Evolutionary conservation across 2,797 vertebrate genomes (phyloP), one percentile per base, ranked within the genome.

Genomic region (Crypturellus tataupa): DNA sequence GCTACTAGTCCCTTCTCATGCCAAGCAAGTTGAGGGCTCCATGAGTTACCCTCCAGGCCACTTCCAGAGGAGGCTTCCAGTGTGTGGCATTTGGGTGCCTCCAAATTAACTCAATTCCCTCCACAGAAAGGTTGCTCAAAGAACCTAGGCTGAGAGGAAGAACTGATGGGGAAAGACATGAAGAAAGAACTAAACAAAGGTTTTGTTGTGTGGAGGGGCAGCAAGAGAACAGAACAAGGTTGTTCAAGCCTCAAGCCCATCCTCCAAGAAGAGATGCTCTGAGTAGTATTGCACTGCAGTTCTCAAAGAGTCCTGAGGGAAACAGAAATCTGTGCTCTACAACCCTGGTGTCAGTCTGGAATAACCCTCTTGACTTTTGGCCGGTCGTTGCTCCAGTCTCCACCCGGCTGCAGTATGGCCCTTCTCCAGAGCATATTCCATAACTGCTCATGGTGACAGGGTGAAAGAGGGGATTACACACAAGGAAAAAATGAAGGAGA

Each of bases 401-500:
- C 80, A 78, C 16, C 24, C 0, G 0, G 71, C 80, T 95, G 49
- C 0, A 3, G 44, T 42, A 62, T 40, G 53, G 78, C 70, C 72
- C 75, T 90, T 77, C 82, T 89, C 79, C 92, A 92, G 86, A 84
- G 72, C 23, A 2, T 63, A 14, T 93, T 95, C 86, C 79, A 14
- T 33, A 20, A 93, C 79, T 49, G 80, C 59, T 83, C 69, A 71
- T 0, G 55, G 51, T 96, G 90, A 82, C 49, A 87, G 19, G 53
- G 37, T n/a, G 35, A 83, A 49, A 78, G 80, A 68, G 80, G 65
- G 63, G 90, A 90, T 96, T 94, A 78, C 64, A 47, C 25, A 15
- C 85, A 95, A 87, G 83, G 63, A 94, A 93, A 63, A 85, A 95
- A 89, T 73, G 90, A 92, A 85, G 63, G 80, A 75, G 83, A 87